Conservation (phyloP, 2,888 invertebrate species). For the Eristalis arbustorum region DNA sequence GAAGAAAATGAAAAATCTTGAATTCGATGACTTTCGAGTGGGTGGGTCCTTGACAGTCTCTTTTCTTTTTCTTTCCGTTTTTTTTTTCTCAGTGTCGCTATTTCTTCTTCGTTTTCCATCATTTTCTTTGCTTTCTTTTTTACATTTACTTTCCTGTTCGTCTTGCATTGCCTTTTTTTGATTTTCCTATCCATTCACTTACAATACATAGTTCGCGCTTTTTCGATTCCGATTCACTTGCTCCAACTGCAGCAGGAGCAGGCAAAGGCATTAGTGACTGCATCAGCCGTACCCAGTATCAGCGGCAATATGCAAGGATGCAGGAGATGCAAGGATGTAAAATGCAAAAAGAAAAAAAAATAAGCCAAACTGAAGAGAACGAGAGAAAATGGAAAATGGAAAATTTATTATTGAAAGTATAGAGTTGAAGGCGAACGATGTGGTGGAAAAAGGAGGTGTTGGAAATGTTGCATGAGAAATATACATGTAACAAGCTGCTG, state of each 20-base stretch:
- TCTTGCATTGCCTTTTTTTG: neutral
- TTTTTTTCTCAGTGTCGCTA: neutral
- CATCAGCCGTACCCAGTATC: neutral
- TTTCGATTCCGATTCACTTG: constrained; percentile 67
- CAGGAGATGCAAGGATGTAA: constrained; percentile 9
- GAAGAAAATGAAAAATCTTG: constrained; percentile 57
- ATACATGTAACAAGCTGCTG: constrained; percentile 53
- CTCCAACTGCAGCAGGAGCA: constrained; percentile 38
- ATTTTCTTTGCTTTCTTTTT: neutral
- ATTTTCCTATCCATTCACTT: constrained; percentile 32
- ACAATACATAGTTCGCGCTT: constrained; percentile 68
- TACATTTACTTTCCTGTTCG: neutral
- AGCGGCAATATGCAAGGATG: constrained; percentile 32
- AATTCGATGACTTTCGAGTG: constrained; percentile 69
- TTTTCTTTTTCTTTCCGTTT: neutral
- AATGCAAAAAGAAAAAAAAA: constrained; percentile 59
- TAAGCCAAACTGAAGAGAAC: neutral
- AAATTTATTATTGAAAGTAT: constrained; percentile 69
- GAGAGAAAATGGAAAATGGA: constrained; percentile 33
- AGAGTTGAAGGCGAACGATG: constrained; percentile 10
- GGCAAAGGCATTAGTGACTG: neutral
- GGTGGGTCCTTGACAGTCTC: constrained; percentile 63
- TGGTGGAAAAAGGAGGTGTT: constrained; percentile 29
- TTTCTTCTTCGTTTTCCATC: neutral
- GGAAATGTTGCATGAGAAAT: constrained; percentile 63